Evolutionary conservation across 2,113 vertebrate genomes (phyloP).

Genomic region (Ptychochromis oligacanthus): DNA sequence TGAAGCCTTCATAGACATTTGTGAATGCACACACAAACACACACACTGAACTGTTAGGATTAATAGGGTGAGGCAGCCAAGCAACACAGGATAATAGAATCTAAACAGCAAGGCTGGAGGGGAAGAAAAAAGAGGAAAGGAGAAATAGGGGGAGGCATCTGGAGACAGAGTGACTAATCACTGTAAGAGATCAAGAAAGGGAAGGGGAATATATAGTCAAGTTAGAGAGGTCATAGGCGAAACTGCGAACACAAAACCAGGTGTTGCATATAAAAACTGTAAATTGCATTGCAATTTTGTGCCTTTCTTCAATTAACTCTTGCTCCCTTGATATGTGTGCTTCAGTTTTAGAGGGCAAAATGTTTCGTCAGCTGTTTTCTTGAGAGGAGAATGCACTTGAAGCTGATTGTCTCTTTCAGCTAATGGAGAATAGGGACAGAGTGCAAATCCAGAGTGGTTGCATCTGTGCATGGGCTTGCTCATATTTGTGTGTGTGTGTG

Average conservation of each 20-base stretch:
- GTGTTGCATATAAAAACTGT: neutral
- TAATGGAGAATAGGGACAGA: slow-evolving; percentile 38
- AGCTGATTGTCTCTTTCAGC: slow-evolving; percentile 20
- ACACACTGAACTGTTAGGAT: slow-evolving; percentile 32
- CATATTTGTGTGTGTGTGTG: neutral
- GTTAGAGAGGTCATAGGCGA: slow-evolving; percentile 19
- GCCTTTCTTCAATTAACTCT: slow-evolving; percentile 19
- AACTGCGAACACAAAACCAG: slow-evolving; percentile 9
- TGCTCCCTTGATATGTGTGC: neutral
- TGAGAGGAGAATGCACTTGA: slow-evolving; percentile 10
- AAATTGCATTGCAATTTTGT: neutral
- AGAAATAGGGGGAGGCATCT: slow-evolving; percentile 21
- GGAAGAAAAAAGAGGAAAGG: slow-evolving; percentile 19
- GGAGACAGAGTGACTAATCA: slow-evolving; percentile 30
- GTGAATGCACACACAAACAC: neutral
- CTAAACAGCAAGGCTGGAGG: slow-evolving; percentile 57
- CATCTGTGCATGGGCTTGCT: neutral
- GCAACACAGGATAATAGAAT: slow-evolving; percentile 70
- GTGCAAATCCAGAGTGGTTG: neutral
- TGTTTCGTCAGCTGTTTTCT: slow-evolving; percentile 52
- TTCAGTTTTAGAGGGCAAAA: slow-evolving; percentile 35
- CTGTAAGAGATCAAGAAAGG: slow-evolving; percentile 7
- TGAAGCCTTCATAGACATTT: slow-evolving; percentile 24
- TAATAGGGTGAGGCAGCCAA: slow-evolving; percentile 62
- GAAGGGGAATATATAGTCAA: neutral